These are phyloP conservation scores for Semaprochilodus insignis DNA, from an alignment of 2,797 vertebrate genomes.

Conservation along the genomic window DNA sequence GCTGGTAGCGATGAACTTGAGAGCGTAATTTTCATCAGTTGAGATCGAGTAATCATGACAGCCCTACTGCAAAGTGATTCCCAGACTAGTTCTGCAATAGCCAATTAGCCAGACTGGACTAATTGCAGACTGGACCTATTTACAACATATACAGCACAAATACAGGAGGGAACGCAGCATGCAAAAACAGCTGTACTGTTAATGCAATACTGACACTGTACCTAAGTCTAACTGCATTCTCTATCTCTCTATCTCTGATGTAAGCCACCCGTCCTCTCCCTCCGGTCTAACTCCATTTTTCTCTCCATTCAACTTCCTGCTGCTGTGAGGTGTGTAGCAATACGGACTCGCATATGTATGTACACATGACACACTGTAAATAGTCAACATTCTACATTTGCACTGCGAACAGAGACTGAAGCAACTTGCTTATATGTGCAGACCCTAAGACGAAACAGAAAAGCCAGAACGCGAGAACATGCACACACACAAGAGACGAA, in stretches of 20 bases:
- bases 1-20: too few relatives aligned
- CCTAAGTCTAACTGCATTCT: too few relatives aligned
- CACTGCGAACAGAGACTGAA: background rate
- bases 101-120: background rate
- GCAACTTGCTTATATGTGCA: background rate
- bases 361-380: background rate
- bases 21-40: background rate
- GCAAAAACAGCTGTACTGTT: background rate
- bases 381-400: background rate
- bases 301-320: constrained; percentile 11
- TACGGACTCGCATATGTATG: background rate
- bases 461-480: background rate
- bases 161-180: background rate
- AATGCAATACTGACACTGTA: background rate
- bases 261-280: background rate
- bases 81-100: background rate
- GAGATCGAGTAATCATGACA: background rate
- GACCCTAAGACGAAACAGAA: background rate
- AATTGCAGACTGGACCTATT: too few relatives aligned
- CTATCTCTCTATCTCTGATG: background rate
- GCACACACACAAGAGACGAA: constrained; percentile 48
- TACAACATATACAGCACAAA: background rate
- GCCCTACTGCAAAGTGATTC: too few relatives aligned
- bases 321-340: background rate
- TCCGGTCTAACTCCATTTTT: background rate